Evolutionary conservation across 2,888 invertebrate genomes (phyloP).

Genomic region (Hydrotaea cyrtoneurina): DNA sequence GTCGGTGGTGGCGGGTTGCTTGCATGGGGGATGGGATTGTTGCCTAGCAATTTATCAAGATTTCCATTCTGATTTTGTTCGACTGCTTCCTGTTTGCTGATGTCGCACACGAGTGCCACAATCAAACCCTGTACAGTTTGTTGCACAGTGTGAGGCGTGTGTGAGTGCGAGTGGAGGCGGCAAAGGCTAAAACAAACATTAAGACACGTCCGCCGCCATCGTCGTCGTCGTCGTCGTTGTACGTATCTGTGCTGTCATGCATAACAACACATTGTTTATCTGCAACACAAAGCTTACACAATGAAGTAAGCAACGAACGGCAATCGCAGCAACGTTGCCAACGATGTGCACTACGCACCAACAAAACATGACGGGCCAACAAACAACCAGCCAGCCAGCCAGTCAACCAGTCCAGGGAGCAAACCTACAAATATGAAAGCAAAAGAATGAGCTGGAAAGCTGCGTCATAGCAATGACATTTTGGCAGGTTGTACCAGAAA

Average conservation of each 20-base stretch:
- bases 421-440: background rate
- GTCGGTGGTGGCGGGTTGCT: background rate
- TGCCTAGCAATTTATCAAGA: constrained; percentile 34
- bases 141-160: background rate
- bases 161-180: background rate
- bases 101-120: constrained; percentile 19
- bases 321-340: background rate
- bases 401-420: background rate
- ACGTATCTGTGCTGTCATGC: constrained; percentile 52
- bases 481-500: too few species aligned
- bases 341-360: background rate
- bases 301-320: constrained; percentile 18
- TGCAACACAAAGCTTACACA: constrained; percentile 47
- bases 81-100: constrained; percentile 19
- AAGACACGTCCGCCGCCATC: constrained; percentile 16
- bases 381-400: background rate
- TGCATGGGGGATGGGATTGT: background rate
- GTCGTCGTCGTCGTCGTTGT: background rate
- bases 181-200: constrained; percentile 5
- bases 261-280: constrained; percentile 56
- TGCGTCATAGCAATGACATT: too few species aligned
- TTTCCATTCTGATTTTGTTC: constrained; percentile 12
- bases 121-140: background rate
- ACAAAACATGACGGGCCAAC: background rate
- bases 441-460: background rate